Evolutionary conservation across 1,140 invertebrate species (phyloP), one percentile per base, ranked within the genome.

Genomic region (Anthonomus grandis): DNA sequence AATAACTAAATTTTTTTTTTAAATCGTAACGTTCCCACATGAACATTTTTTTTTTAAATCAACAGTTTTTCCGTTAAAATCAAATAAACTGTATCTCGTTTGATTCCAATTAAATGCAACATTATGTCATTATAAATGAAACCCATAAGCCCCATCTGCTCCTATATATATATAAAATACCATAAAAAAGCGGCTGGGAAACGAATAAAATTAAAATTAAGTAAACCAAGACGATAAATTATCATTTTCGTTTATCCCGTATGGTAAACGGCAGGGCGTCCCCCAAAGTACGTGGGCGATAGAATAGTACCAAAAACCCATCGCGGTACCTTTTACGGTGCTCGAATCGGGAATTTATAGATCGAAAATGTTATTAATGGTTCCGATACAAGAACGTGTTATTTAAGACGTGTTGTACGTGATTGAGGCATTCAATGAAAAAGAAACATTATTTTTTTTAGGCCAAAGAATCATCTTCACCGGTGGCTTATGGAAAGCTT

Each of bases 151-250:
- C n/a, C n/a, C n/a, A n/a, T n/a, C n/a, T n/a, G n/a, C n/a, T n/a
- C n/a, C n/a, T n/a, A n/a, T n/a, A n/a, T n/a, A n/a, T n/a, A n/a
- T n/a, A n/a, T n/a, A n/a, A n/a, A n/a, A n/a, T n/a, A n/a, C n/a
- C n/a, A n/a, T n/a, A n/a, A n/a, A n/a, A n/a, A n/a, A n/a, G n/a
- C n/a, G n/a, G 25, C 27, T 31, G n/a, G n/a, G 8, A 45, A 21
- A 45, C 25, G 27, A 49, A 49, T 49, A 49, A 49, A 49, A 49
- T 49, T 49, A 37, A 9, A 49, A 49, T 49, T 49, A 37, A 38
- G 22, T 13, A 37, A 49, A 49, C 12, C 23, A 49, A 27, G 31
- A 37, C 34, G 15, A 49, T 49, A 49, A 37, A 49, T 49, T 36
- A 31, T 47, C 13, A 17, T 24, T 37, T 22, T n/a, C n/a, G n/a